These are phyloP conservation scores for Diorhabda carinulata DNA, from an alignment of 1,140 invertebrate genomes.

Conservation along the genomic window DNA sequence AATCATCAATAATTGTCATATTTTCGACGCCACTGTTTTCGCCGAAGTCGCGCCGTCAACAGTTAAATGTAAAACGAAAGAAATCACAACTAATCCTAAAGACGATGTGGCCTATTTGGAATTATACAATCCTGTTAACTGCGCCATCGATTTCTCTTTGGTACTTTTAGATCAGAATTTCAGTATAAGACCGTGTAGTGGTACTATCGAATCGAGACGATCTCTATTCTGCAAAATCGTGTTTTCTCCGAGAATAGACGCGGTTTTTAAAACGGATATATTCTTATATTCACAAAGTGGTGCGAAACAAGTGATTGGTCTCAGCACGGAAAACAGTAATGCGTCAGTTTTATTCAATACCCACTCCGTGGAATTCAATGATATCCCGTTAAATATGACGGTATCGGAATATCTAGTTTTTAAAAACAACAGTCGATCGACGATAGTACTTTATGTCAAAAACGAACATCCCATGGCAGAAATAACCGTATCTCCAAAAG, in stretches of 20 bases:
- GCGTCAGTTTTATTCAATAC: conserved; percentile 18
- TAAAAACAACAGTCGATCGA: conserved; percentile 23
- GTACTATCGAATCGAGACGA: conserved; percentile 23
- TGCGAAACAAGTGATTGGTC: conserved; percentile 26
- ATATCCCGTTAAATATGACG: conserved; percentile 29
- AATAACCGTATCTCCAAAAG: conserved; percentile 22
- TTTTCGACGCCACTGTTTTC: conserved; percentile 28
- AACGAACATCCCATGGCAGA: conserved; percentile 17
- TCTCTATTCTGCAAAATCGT: conserved; percentile 24
- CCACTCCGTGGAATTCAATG: conserved; percentile 19
- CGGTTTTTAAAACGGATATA: conserved; percentile 23
- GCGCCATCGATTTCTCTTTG: conserved; percentile 25
- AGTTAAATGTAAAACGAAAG: conserved; percentile 16
- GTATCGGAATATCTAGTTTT: conserved; percentile 23
- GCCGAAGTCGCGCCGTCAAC: conserved; percentile 29
- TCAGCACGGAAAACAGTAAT: conserved; percentile 18
- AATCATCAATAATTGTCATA: conserved; percentile 29
- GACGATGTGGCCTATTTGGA: conserved; percentile 25
- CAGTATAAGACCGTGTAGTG: conserved; percentile 20
- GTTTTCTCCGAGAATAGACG: conserved; percentile 23
- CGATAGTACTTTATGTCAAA: conserved; percentile 17
- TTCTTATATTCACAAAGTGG: conserved; percentile 29
- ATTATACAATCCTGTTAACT: conserved; percentile 31
- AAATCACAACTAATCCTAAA: conserved; percentile 17
- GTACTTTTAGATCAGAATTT: conserved; percentile 25